These are phyloP conservation scores for Dromaius novaehollandiae DNA, from an alignment of 2,113 vertebrate genomes.

Conservation along the genomic window DNA sequence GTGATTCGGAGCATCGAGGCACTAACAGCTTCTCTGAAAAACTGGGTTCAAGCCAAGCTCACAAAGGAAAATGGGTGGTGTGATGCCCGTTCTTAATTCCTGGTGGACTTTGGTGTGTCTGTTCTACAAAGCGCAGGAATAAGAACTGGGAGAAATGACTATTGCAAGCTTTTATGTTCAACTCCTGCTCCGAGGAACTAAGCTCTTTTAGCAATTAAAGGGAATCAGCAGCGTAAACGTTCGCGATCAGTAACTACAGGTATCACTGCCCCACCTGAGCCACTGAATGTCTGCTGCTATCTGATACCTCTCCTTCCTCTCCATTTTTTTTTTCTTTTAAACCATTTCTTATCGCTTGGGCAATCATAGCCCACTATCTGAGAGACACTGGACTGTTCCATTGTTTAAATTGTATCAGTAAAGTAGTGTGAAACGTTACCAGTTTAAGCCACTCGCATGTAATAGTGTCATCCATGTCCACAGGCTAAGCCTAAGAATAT, in stretches of 20 bases:
- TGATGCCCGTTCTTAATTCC: rapidly evolving
- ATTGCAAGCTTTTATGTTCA: not conserved
- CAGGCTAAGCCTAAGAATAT: not conserved
- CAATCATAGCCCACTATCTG: not conserved
- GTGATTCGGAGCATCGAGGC: rapidly evolving
- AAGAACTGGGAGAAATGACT: not conserved
- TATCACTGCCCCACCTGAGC: not conserved
- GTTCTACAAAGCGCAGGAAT: not conserved
- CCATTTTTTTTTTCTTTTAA: not conserved
- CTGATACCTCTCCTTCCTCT: not conserved
- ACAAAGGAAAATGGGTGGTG: rapidly evolving
- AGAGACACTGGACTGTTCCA: not conserved
- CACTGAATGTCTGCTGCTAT: not conserved
- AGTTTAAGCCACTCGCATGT: not conserved
- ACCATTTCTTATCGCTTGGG: not conserved
- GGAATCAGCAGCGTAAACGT: not conserved
- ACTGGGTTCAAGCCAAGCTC: not conserved
- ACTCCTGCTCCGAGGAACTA: not conserved
- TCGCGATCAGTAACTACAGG: not conserved
- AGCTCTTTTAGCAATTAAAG: not conserved
- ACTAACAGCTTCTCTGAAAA: not conserved
- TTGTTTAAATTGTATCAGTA: not conserved
- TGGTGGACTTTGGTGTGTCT: rapidly evolving
- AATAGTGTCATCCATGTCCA: not conserved
- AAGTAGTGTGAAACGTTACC: not conserved